These are phyloP conservation scores for Leptonema lineaticorne DNA, from an alignment of 1,140 invertebrate genomes.

Conservation along the genomic window DNA sequence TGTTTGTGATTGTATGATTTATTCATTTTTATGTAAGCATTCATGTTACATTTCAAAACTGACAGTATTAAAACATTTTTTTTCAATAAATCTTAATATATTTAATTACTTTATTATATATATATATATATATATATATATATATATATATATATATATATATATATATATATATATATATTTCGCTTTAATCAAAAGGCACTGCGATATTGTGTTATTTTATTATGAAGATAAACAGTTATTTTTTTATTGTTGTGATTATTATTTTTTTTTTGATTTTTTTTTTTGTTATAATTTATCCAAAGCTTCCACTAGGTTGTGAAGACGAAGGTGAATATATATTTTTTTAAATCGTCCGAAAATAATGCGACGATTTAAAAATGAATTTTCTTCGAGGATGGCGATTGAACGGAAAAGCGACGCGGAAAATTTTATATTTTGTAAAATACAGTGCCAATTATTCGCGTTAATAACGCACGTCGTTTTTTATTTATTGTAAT, in stretches of 20 bases:
- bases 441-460: slow-evolving; percentile 8
- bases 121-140: too few species aligned
- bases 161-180: too few species aligned
- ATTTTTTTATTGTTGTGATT: too few species aligned
- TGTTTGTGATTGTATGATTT: not conserved
- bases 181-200: not conserved
- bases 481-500: too few species aligned
- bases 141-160: too few species aligned
- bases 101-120: too few species aligned
- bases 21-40: slow-evolving; percentile 5
- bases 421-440: too few species aligned
- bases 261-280: not conserved
- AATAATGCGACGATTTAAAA: not conserved
- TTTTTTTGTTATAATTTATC: not conserved
- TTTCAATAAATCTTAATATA: not conserved
- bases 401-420: too few species aligned
- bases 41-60: slow-evolving; percentile 5
- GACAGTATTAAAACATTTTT: slow-evolving; percentile 12
- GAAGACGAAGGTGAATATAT: not conserved
- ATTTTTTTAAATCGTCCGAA: not conserved
- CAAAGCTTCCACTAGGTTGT: not conserved
- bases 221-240: too few species aligned
- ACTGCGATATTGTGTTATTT: too few species aligned
- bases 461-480: not conserved
- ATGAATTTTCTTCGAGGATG: not conserved